phyloP scores from a whole-genome alignment of 1,140 invertebrate species.

The Macrobrachium nipponense region DNA sequence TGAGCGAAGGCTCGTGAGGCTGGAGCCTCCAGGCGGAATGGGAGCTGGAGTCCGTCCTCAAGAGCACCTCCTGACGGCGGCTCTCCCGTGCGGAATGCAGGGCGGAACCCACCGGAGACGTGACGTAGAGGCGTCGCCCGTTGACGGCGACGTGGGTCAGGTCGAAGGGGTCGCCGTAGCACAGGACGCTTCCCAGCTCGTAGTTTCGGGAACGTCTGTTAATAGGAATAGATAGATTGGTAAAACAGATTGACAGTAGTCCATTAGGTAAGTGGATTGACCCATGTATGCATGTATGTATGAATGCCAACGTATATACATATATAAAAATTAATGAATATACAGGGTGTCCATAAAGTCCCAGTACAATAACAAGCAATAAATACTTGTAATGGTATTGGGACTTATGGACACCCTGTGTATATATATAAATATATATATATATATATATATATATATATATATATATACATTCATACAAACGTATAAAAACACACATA shows the following conservation, averaged over 20 bases:
- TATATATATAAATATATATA: conserved; percentile 5
- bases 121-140: conserved; percentile 29
- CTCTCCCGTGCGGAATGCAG: conserved; percentile 37
- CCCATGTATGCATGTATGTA: neutral
- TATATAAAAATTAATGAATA: too few species aligned
- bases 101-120: conserved; percentile 43
- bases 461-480: neutral
- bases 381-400: too few species aligned
- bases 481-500: neutral
- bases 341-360: too few species aligned
- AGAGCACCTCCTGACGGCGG: conserved; percentile 39
- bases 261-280: conserved; percentile 1
- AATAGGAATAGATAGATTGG: neutral
- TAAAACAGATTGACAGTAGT: neutral
- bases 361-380: too few species aligned
- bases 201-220: neutral
- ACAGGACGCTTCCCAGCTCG: conserved; percentile 7
- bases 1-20: conserved; percentile 9
- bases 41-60: neutral
- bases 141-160: conserved; percentile 23
- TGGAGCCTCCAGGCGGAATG: conserved; percentile 41
- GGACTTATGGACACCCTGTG: too few species aligned
- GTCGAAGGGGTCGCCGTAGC: conserved; percentile 54
- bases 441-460: conserved; percentile 18
- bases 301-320: neutral